Percentiles rank a stretch among this genome's conserved stretches.
Evolutionary conservation across 2,113 vertebrate genomes (phyloP).

Genomic region (Siniperca chuatsi): DNA sequence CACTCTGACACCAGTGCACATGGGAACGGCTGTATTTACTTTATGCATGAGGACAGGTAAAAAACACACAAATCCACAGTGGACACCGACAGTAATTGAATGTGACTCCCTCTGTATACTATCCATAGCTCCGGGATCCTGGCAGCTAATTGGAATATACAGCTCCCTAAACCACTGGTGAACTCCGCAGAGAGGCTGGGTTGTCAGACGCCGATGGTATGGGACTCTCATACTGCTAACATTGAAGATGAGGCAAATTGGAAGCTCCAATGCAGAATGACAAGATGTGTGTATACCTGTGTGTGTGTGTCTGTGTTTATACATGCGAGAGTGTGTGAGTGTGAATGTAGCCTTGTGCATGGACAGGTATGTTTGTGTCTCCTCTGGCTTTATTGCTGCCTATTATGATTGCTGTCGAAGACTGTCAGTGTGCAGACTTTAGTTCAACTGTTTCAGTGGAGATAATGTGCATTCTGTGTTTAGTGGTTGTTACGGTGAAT

Average conservation of each 20-base stretch:
- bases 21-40: constrained; percentile 63
- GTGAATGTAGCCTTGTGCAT: constrained; percentile 1
- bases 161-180: constrained; percentile 74
- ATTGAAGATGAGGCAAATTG: constrained; percentile 71
- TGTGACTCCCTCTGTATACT: constrained; percentile 80
- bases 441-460: constrained; percentile 20
- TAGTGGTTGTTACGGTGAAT: background rate
- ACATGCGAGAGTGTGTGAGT: background rate
- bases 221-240: constrained; percentile 62
- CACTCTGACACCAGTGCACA: constrained; percentile 66
- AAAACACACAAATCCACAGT: constrained; percentile 76
- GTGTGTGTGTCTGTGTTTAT: constrained; percentile 18
- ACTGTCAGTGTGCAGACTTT: constrained; percentile 38
- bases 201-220: constrained; percentile 70
- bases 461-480: constrained; percentile 27
- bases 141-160: constrained; percentile 83
- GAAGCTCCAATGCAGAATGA: constrained; percentile 50
- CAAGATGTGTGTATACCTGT: constrained; percentile 25
- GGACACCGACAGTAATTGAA: constrained; percentile 82
- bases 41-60: constrained; percentile 82
- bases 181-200: constrained; percentile 68
- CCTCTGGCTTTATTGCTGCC: constrained; percentile 26
- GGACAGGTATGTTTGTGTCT: constrained; percentile 48
- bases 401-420: constrained; percentile 42
- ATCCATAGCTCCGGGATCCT: constrained; percentile 74